phyloP scores from a whole-genome alignment of 2,797 vertebrate species.

The Leptodactylus fallax region DNA sequence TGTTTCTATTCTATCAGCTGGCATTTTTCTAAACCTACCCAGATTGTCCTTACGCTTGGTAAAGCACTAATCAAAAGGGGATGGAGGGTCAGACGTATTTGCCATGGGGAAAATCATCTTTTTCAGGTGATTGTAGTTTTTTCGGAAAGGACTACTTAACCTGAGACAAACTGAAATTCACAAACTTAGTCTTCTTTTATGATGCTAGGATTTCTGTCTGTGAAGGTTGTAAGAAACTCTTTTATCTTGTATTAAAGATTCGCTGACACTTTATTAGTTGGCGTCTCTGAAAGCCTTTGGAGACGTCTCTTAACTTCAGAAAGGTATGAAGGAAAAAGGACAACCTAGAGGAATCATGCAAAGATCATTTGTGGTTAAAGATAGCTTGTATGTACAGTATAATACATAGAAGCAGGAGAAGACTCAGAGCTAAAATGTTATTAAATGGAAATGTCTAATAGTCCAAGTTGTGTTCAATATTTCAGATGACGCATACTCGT shows the following conservation, averaged over 20 bases:
- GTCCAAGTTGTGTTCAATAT: no score
- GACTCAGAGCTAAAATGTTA: neutral
- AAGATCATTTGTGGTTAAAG: neutral
- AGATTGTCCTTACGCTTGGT: neutral
- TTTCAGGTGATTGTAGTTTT: conserved; percentile 22
- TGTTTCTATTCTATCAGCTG: neutral
- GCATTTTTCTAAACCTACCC: neutral
- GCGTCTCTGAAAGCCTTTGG: conserved; percentile 1
- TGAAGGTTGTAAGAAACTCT: neutral
- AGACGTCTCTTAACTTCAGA: conserved; percentile 23
- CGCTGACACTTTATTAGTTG: neutral
- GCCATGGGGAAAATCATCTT: conserved; percentile 19
- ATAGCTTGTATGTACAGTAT: neutral
- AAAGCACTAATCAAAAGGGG: neutral
- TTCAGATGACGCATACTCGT: neutral
- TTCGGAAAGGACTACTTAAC: conserved; percentile 16
- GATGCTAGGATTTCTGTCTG: conserved; percentile 5
- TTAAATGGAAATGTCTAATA: neutral
- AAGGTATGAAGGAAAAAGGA: conserved; percentile 6
- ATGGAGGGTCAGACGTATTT: conserved; percentile 1
- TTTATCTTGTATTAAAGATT: conserved; percentile 15
- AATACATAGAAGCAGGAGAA: neutral
- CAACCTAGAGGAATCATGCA: neutral
- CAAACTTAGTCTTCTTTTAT: conserved; percentile 21
- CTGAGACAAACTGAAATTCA: conserved; percentile 19